Evolutionary conservation across 2,797 vertebrate genomes (phyloP).

Genomic region (Bradypodion pumilum): DNA sequence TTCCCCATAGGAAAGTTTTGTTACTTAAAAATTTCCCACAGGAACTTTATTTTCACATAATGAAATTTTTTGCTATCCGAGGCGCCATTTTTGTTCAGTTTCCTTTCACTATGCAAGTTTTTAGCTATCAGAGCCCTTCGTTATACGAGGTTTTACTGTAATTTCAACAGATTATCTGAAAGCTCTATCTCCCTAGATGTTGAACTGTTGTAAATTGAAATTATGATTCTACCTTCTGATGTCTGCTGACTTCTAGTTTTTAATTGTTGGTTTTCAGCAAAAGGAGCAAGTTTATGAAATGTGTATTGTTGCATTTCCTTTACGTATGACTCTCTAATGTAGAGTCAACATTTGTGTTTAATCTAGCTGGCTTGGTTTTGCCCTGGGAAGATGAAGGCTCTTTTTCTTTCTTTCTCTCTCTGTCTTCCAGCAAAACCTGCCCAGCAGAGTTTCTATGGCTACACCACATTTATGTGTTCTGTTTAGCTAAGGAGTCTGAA

Average conservation of each 20-base stretch:
- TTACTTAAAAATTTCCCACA: too few relatives aligned
- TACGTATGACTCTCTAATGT: too few relatives aligned
- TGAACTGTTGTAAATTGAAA: not conserved
- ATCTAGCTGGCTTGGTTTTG: not conserved
- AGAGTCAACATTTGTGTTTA: not conserved
- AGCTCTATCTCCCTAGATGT: not conserved
- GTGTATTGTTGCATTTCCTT: conserved; percentile 1
- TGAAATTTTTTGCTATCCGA: too few relatives aligned
- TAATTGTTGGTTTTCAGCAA: not conserved
- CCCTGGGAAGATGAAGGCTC: not conserved
- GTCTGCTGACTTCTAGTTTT: not conserved
- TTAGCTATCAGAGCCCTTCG: too few relatives aligned
- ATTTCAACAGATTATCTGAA: not conserved
- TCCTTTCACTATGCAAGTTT: too few relatives aligned
- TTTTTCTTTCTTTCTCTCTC: not conserved
- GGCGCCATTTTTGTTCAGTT: too few relatives aligned
- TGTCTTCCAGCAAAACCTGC: not conserved
- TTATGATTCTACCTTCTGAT: not conserved
- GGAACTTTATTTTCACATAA: too few relatives aligned
- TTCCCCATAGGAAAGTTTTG: too few relatives aligned
- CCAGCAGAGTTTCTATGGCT: not conserved
- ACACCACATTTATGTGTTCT: not conserved
- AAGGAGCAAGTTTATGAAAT: not conserved
- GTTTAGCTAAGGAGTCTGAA: not conserved
- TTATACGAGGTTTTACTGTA: too few relatives aligned